These are phyloP conservation scores for Corythornis madagascariensis DNA, from an alignment of 2,113 vertebrate genomes.

Conservation along the genomic window DNA sequence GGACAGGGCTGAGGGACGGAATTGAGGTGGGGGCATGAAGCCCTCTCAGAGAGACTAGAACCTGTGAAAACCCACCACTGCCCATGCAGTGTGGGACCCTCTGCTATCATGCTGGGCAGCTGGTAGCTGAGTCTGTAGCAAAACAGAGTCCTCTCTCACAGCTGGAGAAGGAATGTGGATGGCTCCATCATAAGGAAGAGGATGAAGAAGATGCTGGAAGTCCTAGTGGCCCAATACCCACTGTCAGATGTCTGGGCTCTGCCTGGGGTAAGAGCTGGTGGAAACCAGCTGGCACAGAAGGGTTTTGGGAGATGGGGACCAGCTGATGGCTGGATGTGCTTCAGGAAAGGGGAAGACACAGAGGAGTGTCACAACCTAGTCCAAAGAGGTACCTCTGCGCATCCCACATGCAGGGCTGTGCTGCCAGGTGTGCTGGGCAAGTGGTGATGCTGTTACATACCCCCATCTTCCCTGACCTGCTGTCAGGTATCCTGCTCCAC, in stretches of 20 bases:
- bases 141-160: constrained; percentile 7
- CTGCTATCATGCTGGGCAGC: background rate
- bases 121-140: background rate
- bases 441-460: no score
- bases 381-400: background rate
- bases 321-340: background rate
- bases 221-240: constrained; percentile 76
- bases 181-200: constrained; percentile 74
- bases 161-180: constrained; percentile 78
- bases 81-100: fast-evolving
- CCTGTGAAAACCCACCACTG: background rate
- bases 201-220: constrained; percentile 83
- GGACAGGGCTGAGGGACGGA: fast-evolving
- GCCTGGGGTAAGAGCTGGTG: constrained; percentile 80
- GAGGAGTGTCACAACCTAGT: fast-evolving
- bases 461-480: fast-evolving
- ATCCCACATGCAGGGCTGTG: fast-evolving
- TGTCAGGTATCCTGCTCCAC: background rate
- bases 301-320: background rate
- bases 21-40: background rate
- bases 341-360: background rate
- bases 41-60: background rate
- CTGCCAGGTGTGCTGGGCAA: background rate
- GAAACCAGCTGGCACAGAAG: background rate
- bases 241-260: constrained; percentile 74